These are phyloP conservation scores for Eurystomus gularis DNA, from an alignment of 2,113 vertebrate species.

Conservation along the genomic window DNA sequence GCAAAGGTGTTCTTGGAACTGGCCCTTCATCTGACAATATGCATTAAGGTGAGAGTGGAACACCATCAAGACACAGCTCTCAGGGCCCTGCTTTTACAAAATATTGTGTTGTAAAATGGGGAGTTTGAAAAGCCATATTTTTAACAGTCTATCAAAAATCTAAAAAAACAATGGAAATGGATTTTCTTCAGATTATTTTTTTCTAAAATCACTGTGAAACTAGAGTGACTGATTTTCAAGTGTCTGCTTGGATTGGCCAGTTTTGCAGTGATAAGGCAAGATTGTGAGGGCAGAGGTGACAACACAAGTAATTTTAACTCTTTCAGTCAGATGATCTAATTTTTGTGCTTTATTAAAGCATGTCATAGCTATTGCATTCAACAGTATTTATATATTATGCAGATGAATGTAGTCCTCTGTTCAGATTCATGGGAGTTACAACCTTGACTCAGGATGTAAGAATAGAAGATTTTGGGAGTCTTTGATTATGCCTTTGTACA, in stretches of 20 bases:
- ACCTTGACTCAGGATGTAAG: fast-evolving
- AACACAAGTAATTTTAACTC: neutral
- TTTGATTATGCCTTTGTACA: neutral
- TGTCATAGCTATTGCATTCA: neutral
- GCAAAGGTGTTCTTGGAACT: neutral
- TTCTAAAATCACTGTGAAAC: neutral
- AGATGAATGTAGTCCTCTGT: neutral
- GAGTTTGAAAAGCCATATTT: neutral
- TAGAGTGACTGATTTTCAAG: neutral
- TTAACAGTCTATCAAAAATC: neutral
- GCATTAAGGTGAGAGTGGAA: neutral
- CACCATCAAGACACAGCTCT: neutral
- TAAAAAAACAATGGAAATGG: neutral
- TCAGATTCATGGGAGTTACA: neutral
- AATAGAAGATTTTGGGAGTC: neutral
- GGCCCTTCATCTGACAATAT: neutral
- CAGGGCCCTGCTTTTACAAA: neutral
- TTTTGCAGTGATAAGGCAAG: neutral
- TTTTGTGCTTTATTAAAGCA: neutral
- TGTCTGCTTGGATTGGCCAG: neutral
- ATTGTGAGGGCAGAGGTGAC: neutral
- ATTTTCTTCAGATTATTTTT: neutral
- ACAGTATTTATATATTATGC: neutral
- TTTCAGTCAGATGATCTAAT: neutral
- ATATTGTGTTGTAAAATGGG: neutral